These are phyloP conservation scores for Brachymystax lenok DNA, from an alignment of 2,797 vertebrate genomes.

Conservation along the genomic window DNA sequence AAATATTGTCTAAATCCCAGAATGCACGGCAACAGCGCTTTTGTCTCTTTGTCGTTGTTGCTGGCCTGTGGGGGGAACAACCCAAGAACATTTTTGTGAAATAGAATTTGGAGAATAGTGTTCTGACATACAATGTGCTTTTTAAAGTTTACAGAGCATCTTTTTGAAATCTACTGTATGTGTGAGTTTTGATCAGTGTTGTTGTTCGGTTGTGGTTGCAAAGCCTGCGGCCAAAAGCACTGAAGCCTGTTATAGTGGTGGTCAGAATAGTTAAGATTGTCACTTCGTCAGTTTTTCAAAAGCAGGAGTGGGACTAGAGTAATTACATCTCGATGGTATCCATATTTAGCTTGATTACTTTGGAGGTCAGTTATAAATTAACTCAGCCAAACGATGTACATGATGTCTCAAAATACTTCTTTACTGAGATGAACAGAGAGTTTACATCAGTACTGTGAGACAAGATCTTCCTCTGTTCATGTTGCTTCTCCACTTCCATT, in stretches of 20 bases:
- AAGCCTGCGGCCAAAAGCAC: slow-evolving; percentile 63
- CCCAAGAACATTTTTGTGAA: slow-evolving; percentile 55
- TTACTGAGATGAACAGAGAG: slow-evolving; percentile 18
- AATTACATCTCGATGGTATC: slow-evolving; percentile 23
- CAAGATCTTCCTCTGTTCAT: slow-evolving; percentile 21
- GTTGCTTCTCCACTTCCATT: slow-evolving; percentile 18
- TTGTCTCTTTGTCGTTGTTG: slow-evolving; percentile 53
- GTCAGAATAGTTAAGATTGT: slow-evolving; percentile 6
- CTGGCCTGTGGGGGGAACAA: slow-evolving; percentile 31
- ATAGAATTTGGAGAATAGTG: slow-evolving; percentile 43
- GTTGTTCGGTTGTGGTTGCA: slow-evolving; percentile 34
- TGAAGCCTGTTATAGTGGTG: slow-evolving; percentile 43
- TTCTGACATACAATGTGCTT: slow-evolving; percentile 38
- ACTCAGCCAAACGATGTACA: slow-evolving; percentile 25
- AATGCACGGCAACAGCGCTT: slow-evolving; percentile 69
- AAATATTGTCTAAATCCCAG: slow-evolving; percentile 66
- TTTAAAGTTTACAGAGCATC: slow-evolving; percentile 37
- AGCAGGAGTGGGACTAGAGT: background rate
- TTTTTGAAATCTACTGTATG: slow-evolving; percentile 41
- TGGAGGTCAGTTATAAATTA: slow-evolving; percentile 18
- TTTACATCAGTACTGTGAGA: slow-evolving; percentile 17
- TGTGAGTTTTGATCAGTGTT: slow-evolving; percentile 36
- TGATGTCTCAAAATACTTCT: slow-evolving; percentile 25
- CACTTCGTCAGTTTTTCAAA: background rate
- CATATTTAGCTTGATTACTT: slow-evolving; percentile 32